Evolutionary conservation across 2,888 invertebrate species (phyloP), one percentile per base, ranked within the genome.

Genomic region (Hypena proboscidalis): DNA sequence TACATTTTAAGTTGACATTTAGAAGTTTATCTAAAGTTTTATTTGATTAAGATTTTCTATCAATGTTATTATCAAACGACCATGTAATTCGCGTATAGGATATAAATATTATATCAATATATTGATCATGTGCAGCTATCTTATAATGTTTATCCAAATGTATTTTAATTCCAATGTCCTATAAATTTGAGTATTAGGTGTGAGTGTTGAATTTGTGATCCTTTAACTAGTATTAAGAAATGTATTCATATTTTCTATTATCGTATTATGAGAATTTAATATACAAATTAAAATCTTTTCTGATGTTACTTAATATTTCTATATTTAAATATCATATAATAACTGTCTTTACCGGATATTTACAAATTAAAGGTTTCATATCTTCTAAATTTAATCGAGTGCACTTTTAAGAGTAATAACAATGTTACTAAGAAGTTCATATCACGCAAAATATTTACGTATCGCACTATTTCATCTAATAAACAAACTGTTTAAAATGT

Each of bases 201-300:
- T 84, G 83, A 76, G 74, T 81, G 80, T 88, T 80, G 61, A 80
- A 77, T 85, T 85, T 88, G 85, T 89, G 85, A 89, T 85, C 78
- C 70, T 79, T 74, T 79, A 74, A 77, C 58, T 87, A 87, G 74
- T 71, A 60, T 29, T 87, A 89, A 88, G 84, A 84, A 88, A 85
- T 83, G 75, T 85, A 90, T 83, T 83, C 76, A 87, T 88, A 89
- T 89, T 90, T 90, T 89, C 84, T 85, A 87, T 83, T 83, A 85
- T 77, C 74, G 61, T 80, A 80, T 83, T 81, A 70, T 50, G 72
- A 80, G 73, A 85, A 80, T 81, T 81, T 77, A 82, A 74, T 82
- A 83, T 83, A 82, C 76, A 82, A 74, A 46, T 45, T 48, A 57
- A 65, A 76, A 68, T 64, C 71, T 81, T 79, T 80, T 81, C 80